Conservation (phyloP, 2,888 invertebrate species). For the Muschampia plurimacula region DNA sequence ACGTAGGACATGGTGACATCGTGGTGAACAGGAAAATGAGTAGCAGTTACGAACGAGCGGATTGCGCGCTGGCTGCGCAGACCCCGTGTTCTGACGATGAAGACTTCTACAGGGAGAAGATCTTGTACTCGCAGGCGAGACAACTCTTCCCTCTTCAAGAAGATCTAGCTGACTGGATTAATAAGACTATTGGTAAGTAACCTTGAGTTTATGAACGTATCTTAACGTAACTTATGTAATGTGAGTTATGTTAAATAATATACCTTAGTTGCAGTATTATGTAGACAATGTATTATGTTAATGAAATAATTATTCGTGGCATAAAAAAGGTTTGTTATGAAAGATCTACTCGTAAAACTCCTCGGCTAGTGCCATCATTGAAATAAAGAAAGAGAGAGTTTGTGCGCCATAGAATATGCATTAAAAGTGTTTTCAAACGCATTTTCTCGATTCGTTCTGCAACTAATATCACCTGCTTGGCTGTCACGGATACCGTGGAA, state of each 20-base stretch:
- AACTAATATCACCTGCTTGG: constrained; percentile 24
- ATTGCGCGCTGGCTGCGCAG: constrained; percentile 82
- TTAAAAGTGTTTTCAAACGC: constrained; percentile 19
- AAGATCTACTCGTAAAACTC: neutral
- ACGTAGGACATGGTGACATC: constrained; percentile 71
- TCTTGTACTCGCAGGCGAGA: constrained; percentile 91
- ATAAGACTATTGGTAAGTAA: constrained; percentile 92
- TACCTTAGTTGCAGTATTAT: too few relatives aligned
- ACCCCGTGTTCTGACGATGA: constrained; percentile 86
- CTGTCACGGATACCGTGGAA: constrained; percentile 53
- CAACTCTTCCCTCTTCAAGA: constrained; percentile 94
- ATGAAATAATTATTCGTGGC: neutral
- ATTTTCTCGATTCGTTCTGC: constrained; percentile 35
- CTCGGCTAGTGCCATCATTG: neutral
- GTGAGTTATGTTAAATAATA: too few relatives aligned
- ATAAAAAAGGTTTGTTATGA: neutral
- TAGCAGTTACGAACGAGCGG: constrained; percentile 79
- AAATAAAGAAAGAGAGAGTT: constrained; percentile 35
- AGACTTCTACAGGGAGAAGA: constrained; percentile 89
- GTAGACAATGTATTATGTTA: neutral
- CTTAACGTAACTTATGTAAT: too few relatives aligned
- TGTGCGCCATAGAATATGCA: constrained; percentile 20
- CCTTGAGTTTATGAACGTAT: neutral
- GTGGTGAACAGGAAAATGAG: constrained; percentile 78
- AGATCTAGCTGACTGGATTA: constrained; percentile 95